A percentile compares a stretch with the other conserved stretches of the same genome.
phyloP scores from a whole-genome alignment of 2,888 invertebrate genomes.

The Glaucopsyche alexis region DNA sequence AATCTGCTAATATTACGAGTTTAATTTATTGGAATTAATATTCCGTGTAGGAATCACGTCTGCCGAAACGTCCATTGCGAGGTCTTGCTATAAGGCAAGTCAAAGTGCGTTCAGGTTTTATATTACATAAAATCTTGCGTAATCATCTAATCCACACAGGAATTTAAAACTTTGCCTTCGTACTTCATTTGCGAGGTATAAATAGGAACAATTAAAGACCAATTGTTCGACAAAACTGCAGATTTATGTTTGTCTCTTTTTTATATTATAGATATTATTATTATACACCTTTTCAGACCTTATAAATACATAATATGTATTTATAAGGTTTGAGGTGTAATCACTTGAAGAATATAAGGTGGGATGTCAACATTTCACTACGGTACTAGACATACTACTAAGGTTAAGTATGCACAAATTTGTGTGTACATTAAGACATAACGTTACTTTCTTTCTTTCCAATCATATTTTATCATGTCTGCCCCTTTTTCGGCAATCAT shows the following conservation, averaged over 20 bases:
- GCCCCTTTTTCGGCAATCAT: conserved; percentile 91
- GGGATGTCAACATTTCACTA: not conserved
- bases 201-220: not conserved
- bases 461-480: conserved; percentile 83
- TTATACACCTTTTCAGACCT: not conserved
- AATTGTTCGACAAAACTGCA: not conserved
- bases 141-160: not conserved
- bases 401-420: no score
- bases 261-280: no score
- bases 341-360: not conserved
- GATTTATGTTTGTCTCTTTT: not conserved
- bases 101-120: not conserved
- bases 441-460: conserved; percentile 48
- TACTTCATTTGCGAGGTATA: not conserved
- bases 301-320: not conserved
- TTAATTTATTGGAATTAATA: no score
- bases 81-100: not conserved
- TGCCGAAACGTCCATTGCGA: not conserved
- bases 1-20: no score
- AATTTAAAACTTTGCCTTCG: not conserved
- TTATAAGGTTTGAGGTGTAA: no score
- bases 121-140: not conserved
- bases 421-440: not conserved
- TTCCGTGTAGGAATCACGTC: not conserved
- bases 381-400: not conserved